Evolutionary conservation across 2,888 invertebrate species (phyloP).

Genomic region (Flexamia atlantica): DNA sequence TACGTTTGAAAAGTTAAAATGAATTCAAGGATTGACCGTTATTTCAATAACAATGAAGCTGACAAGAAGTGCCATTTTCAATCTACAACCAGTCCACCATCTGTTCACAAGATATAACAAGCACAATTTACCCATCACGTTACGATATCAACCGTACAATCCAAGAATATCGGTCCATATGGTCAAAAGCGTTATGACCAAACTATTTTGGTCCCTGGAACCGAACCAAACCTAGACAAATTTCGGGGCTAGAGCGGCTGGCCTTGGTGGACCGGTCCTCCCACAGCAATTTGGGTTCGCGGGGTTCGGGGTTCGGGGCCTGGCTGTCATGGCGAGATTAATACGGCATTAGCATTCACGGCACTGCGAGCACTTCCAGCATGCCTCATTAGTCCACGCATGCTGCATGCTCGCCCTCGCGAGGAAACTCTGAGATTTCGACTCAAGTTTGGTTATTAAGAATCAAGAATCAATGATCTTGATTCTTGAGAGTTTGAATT

Average conservation of each 20-base stretch:
- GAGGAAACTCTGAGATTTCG: too few relatives aligned
- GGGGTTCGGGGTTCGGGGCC: not conserved
- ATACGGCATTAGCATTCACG: conserved; percentile 52
- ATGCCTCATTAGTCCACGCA: too few relatives aligned
- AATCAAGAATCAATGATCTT: too few relatives aligned
- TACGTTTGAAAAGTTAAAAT: too few relatives aligned
- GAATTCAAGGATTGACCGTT: too few relatives aligned
- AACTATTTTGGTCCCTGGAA: conserved; percentile 6
- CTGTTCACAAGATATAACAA: too few relatives aligned
- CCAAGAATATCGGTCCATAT: not conserved
- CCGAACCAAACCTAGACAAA: conserved; percentile 41
- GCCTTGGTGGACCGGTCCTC: conserved; percentile 37
- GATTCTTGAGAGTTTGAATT: too few relatives aligned
- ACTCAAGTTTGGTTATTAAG: too few relatives aligned
- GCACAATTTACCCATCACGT: not conserved
- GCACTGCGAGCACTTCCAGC: conserved; percentile 17
- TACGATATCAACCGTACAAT: not conserved
- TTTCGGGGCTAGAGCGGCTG: conserved; percentile 27
- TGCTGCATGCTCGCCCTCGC: too few relatives aligned
- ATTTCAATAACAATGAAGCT: too few relatives aligned
- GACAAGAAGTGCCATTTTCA: too few relatives aligned
- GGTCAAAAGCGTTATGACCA: not conserved
- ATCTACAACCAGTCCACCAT: too few relatives aligned
- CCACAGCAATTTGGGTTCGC: conserved; percentile 46
- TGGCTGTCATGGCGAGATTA: conserved; percentile 54